Conservation (phyloP, 2,113 vertebrate genomes). For the Callocephalon fimbriatum region DNA sequence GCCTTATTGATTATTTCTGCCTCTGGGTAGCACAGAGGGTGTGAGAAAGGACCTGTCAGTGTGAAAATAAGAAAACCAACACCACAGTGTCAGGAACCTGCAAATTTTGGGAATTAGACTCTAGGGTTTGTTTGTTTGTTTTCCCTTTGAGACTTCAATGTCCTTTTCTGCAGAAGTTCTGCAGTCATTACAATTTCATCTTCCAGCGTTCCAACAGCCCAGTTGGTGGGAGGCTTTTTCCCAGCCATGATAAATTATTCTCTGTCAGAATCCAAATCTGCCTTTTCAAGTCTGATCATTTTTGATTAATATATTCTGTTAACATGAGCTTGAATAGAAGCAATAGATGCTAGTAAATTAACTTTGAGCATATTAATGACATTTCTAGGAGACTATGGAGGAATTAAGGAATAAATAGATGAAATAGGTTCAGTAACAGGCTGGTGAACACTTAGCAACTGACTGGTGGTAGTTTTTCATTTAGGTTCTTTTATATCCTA, state of each 20-base stretch:
- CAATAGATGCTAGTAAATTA: constrained; percentile 69
- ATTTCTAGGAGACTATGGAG: constrained; percentile 48
- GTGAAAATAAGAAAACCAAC: background rate
- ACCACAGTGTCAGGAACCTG: background rate
- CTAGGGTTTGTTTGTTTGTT: background rate
- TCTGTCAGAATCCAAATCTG: constrained; percentile 73
- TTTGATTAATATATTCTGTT: constrained; percentile 75
- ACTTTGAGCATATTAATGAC: constrained; percentile 62
- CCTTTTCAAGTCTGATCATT: constrained; percentile 70
- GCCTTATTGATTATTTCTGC: background rate
- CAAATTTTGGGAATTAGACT: background rate
- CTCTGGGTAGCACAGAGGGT: background rate
- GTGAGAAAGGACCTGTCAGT: background rate
- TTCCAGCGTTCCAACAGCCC: constrained; percentile 39
- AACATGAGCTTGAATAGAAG: constrained; percentile 60
- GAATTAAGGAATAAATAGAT: constrained; percentile 60
- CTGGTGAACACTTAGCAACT: constrained; percentile 44
- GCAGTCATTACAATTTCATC: constrained; percentile 20
- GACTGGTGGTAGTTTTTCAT: background rate
- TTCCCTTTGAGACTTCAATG: background rate
- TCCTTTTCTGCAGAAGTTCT: constrained; percentile 19
- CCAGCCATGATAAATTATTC: constrained; percentile 73
- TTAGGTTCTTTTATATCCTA: background rate
- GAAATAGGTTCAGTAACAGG: constrained; percentile 40
- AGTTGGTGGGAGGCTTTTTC: constrained; percentile 49